Percentiles rank a stretch among this genome's conserved stretches.
Evolutionary conservation across 2,113 vertebrate species (phyloP).

Genomic region (Scortum barcoo): DNA sequence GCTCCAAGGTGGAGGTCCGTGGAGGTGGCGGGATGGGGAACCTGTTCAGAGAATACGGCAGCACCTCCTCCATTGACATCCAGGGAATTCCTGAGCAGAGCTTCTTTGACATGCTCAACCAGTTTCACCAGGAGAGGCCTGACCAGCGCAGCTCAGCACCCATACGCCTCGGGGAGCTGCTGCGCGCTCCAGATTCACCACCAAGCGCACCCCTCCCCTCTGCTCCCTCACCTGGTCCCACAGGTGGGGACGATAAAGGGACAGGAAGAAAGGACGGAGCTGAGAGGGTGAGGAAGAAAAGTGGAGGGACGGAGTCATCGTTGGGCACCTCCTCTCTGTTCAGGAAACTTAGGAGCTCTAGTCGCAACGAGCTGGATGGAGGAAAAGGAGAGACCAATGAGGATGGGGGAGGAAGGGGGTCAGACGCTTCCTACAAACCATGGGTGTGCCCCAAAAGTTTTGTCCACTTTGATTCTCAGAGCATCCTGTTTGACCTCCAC

Average conservation of each 20-base stretch:
- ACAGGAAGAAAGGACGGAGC: conserved; percentile 61
- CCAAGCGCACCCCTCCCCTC: conserved; percentile 26
- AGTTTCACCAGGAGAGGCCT: conserved; percentile 87
- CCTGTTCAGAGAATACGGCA: conserved; percentile 93
- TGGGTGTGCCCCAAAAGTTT: conserved; percentile 93
- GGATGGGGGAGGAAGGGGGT: conserved; percentile 67
- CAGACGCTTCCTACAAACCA: conserved; percentile 64
- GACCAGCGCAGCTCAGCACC: conserved; percentile 78
- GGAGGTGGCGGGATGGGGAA: conserved; percentile 68
- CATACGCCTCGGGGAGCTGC: conserved; percentile 76
- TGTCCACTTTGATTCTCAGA: conserved; percentile 93
- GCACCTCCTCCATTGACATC: conserved; percentile 95
- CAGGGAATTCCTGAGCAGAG: conserved; percentile 92
- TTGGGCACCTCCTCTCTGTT: conserved; percentile 89
- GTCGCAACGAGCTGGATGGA: conserved; percentile 80
- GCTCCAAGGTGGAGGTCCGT: conserved; percentile 66
- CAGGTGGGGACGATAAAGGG: conserved; percentile 61
- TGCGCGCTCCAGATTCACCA: conserved; percentile 57
- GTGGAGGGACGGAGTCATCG: conserved; percentile 82
- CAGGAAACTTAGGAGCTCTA: conserved; percentile 87
- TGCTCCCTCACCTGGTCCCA: conserved; percentile 55
- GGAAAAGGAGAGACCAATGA: conserved; percentile 66
- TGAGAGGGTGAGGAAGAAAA: conserved; percentile 88
- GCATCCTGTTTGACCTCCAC: conserved; percentile 91
- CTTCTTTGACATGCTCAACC: conserved; percentile 91